Percentiles rank a stretch among this genome's conserved stretches.
These are phyloP conservation scores for Shargacucullia verbasci DNA, from an alignment of 2,888 invertebrate species.

Conservation along the genomic window DNA sequence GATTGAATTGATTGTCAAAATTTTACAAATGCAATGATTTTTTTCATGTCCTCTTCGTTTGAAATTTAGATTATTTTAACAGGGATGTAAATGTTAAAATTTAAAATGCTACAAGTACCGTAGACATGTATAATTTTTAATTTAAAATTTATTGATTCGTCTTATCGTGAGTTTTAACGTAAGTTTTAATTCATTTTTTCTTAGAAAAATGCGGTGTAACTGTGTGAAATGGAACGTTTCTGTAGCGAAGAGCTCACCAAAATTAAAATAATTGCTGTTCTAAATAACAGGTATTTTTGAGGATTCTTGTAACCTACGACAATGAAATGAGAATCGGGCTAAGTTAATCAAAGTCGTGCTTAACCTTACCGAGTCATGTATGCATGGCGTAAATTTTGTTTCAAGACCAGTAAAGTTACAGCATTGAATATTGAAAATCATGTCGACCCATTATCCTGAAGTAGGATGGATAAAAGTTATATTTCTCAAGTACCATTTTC, in stretches of 20 bases:
- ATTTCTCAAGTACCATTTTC: too few species aligned
- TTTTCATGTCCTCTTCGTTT: constrained; percentile 1
- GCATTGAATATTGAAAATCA: too few species aligned
- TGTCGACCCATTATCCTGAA: too few species aligned
- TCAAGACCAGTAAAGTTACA: too few species aligned
- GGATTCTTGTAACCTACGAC: too few species aligned
- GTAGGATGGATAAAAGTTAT: too few species aligned
- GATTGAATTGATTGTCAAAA: constrained; percentile 33
- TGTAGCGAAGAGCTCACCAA: constrained; percentile 2
- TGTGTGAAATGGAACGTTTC: constrained; percentile 43
- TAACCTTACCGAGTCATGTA: too few species aligned
- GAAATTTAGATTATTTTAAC: neutral
- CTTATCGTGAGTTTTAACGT: too few species aligned
- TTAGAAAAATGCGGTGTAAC: neutral
- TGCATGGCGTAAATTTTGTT: too few species aligned
- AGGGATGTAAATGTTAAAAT: neutral
- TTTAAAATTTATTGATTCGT: constrained; percentile 19
- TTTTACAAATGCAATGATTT: constrained; percentile 16
- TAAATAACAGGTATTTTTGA: neutral
- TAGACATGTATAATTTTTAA: neutral
- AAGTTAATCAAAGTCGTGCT: too few species aligned
- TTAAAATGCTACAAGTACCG: neutral
- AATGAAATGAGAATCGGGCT: too few species aligned
- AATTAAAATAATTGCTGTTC: neutral
- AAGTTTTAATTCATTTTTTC: neutral